Evolutionary conservation across 2,113 vertebrate species (phyloP), one percentile per base, ranked within the genome.

Genomic region (Ictalurus furcatus): DNA sequence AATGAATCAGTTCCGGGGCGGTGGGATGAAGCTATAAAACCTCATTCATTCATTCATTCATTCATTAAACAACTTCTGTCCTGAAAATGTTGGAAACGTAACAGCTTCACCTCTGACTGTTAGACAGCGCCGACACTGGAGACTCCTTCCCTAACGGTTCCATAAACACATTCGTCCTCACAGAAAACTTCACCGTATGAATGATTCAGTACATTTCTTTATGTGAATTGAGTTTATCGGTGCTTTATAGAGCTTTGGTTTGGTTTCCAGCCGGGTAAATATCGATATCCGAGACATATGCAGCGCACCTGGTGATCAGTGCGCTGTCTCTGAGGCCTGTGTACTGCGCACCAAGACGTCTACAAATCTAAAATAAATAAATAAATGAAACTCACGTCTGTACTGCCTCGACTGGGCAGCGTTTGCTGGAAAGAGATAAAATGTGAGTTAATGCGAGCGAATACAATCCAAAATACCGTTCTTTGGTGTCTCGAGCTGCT

Each of bases 401-500:
- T 23, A 74, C 17, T 12, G 28, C 21, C 23, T 44, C 71, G 37
- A 74, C 71, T 44, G 34, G 17, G 37, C 74, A 52, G n/a, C 2
- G 17, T 58, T 81, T 34, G 28, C 79, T 81, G 79, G 79, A 81
- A 81, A 30, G 79, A 58, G 79, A 81, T 56, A 17, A 81, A 30
- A 81, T 28, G 74, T 52, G 73, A 74, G 71, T 54, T 30, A 14
- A 28, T 28, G 19, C 8, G 81, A 25, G 59, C 19, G 52, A 76
- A 30, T 74, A 16, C 48, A 44, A 76, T 74, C 19, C 69, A 73
- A 61, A 44, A 74, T 34, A 37, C 30, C 19, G 23, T 52, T 34
- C 30, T 11, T 7, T 37, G 54, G 52, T 7, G 44, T 78, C 23
- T 52, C 44, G 44, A 52, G 23, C 13, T 13, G 48, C 54, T 74